These are phyloP conservation scores for Aegotheles bennettii DNA, from an alignment of 2,113 vertebrate genomes.

Conservation along the genomic window DNA sequence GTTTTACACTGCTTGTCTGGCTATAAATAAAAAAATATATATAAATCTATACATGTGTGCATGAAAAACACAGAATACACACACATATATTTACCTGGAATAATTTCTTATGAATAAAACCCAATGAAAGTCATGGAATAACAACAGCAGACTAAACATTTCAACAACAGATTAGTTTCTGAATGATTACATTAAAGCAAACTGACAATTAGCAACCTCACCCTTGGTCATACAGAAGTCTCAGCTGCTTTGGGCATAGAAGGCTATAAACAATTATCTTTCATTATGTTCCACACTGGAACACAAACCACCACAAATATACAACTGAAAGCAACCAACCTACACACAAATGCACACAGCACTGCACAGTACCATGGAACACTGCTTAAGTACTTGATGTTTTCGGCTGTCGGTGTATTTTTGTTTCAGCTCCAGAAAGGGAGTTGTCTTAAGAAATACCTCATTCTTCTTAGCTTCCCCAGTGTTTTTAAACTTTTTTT, in stretches of 20 bases:
- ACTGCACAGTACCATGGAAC: background rate
- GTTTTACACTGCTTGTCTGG: background rate
- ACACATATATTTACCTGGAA: background rate
- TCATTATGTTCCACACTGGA: background rate
- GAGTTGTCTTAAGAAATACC: background rate
- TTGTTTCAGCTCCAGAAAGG: background rate
- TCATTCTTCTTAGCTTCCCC: background rate
- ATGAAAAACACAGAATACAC: background rate
- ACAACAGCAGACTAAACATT: slow-evolving; percentile 6
- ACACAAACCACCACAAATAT: too few species aligned
- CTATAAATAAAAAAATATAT: background rate
- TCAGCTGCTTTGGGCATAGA: background rate
- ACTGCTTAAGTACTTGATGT: background rate
- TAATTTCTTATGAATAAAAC: background rate
- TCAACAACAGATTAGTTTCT: background rate
- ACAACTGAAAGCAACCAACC: background rate
- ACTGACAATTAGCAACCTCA: slow-evolving; percentile 27
- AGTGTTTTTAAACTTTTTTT: background rate
- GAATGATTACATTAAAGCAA: background rate
- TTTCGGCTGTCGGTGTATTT: background rate
- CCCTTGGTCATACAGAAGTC: background rate
- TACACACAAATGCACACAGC: background rate
- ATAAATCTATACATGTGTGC: background rate
- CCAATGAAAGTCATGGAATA: background rate
- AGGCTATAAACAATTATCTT: background rate